phyloP scores from a whole-genome alignment of 2,888 invertebrate species.

The Heliconius aoede region DNA sequence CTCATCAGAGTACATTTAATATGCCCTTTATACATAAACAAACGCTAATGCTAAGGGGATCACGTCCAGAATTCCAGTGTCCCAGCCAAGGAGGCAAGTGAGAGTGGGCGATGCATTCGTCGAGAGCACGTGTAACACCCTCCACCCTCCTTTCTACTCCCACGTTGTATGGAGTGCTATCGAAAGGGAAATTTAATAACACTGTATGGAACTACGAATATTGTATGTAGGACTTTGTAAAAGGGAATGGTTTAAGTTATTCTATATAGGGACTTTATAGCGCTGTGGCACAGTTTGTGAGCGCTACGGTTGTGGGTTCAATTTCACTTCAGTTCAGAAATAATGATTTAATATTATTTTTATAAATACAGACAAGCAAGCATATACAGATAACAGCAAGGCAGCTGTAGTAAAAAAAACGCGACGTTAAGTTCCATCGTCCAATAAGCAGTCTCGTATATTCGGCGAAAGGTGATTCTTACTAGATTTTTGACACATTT shows the following conservation, averaged over 20 bases:
- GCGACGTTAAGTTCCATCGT: no score
- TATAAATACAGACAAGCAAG: no score
- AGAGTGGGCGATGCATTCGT: slow-evolving; percentile 33
- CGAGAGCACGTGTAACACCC: slow-evolving; percentile 39
- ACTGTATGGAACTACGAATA: neutral
- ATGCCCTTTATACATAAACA: slow-evolving; percentile 14
- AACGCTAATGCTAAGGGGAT: neutral
- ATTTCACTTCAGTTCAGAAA: no score
- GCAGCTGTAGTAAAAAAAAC: no score
- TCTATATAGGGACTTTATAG: neutral
- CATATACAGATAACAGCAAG: no score
- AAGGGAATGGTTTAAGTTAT: neutral
- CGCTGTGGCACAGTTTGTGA: neutral
- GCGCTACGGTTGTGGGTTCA: no score
- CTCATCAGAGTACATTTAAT: no score
- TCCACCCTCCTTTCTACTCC: slow-evolving; percentile 27
- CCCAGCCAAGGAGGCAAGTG: slow-evolving; percentile 16
- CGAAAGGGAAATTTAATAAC: slow-evolving; percentile 42
- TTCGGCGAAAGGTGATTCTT: no score
- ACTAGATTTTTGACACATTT: no score
- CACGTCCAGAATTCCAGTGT: slow-evolving; percentile 29
- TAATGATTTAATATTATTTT: no score
- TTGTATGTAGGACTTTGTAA: neutral
- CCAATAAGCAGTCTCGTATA: no score
- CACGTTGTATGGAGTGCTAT: slow-evolving; percentile 28